Evolutionary conservation across 2,113 vertebrate genomes (phyloP), one percentile per base, ranked within the genome.

Genomic region (Boleophthalmus pectinirostris): DNA sequence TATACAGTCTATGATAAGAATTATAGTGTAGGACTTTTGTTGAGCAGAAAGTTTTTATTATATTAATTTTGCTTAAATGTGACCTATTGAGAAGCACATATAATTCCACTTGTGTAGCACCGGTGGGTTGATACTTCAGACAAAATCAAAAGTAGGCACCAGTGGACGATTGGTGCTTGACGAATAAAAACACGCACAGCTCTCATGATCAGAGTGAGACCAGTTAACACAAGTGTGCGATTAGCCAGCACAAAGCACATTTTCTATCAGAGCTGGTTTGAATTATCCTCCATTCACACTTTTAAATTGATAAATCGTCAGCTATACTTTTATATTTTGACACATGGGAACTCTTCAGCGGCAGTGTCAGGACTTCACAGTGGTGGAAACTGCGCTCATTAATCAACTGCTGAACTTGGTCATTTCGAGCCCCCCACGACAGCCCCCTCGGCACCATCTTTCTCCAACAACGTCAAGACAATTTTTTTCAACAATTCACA

Each of bases 331-430:
- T 72, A 18, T 61, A 68, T 70, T 74, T 66, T 60, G n/a, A 47
- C 71, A 35, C n/a, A 10, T 73, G 75, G 85, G 75, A 76, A 64
- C 77, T 85, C 83, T 82, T 86, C 85, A 78, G 85, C 84, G 87
- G 90, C 85, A 85, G 80, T 89, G 75, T 92, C 90, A 88, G 80
- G 88, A 86, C 89, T 90, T 89, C 91, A 92, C 90, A 88, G 79
- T 77, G 38, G 85, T 82, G 88, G 85, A 85, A 86, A 85, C 82
- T 5, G 66, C 79, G 65, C 85, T 93, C 90, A 92, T 93, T 93
- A 93, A 94, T 94, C 93, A 94, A 89, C 87, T 89, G 45, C 83
- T 91, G 91, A 91, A 93, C 92, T 85, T 83, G 73, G 88, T 88
- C 89, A 89, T 89, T 92, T 91, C 82, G 86, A 83, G 91, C 88